Evolutionary conservation across 2,113 vertebrate species (phyloP).

Genomic region (Hippopotamus amphibius): DNA sequence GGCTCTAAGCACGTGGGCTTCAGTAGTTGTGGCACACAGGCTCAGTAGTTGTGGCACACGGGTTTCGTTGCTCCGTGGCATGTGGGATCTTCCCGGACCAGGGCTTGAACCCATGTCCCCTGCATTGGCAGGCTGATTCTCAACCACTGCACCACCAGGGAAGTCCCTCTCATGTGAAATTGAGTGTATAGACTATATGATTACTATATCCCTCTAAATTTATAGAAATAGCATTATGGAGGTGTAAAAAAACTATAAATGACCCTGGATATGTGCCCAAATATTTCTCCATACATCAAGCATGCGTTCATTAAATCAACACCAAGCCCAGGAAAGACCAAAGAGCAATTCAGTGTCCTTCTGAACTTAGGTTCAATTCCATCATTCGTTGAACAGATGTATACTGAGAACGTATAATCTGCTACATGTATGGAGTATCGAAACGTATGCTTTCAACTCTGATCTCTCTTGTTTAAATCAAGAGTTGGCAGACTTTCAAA

Average conservation of each 20-base stretch:
- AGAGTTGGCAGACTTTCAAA: neutral
- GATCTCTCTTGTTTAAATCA: neutral
- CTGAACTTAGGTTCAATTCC: neutral
- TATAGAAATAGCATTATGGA: neutral
- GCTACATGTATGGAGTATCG: neutral
- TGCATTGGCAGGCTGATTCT: too few relatives aligned
- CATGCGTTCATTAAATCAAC: neutral
- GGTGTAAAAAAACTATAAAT: neutral
- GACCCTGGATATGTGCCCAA: neutral
- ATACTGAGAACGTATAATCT: neutral
- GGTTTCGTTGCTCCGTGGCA: too few relatives aligned
- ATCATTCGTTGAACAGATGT: neutral
- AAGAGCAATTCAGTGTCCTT: neutral
- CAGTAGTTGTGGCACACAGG: too few relatives aligned
- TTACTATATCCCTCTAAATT: neutral
- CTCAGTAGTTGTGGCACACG: too few relatives aligned
- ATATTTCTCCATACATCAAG: constrained; percentile 24
- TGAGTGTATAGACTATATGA: neutral
- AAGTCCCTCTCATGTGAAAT: neutral
- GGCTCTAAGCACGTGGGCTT: too few relatives aligned
- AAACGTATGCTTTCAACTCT: neutral
- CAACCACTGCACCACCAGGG: too few relatives aligned
- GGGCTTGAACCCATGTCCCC: too few relatives aligned
- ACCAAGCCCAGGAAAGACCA: neutral
- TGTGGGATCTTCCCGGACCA: too few relatives aligned